These are phyloP conservation scores for Urocolius indicus DNA, from an alignment of 2,113 vertebrate species.

Conservation along the genomic window DNA sequence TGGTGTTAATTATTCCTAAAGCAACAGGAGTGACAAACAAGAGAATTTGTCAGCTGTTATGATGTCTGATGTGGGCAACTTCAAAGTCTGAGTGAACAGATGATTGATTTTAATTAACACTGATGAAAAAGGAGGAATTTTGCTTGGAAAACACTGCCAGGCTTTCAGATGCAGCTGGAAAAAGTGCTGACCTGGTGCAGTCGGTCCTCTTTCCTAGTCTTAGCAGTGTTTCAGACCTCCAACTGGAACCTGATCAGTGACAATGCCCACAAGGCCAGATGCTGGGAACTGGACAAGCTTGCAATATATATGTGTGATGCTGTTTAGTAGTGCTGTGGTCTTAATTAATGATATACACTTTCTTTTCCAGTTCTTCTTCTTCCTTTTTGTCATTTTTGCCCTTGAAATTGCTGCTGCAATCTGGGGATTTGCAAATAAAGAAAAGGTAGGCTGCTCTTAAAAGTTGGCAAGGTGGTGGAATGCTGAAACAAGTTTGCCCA, in stretches of 20 bases:
- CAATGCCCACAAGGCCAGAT: neutral
- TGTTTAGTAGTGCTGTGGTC: neutral
- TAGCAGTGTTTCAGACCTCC: neutral
- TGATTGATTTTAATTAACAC: slow-evolving; percentile 6
- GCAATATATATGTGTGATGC: fast-evolving
- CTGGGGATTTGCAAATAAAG: slow-evolving; percentile 95
- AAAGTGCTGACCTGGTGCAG: neutral
- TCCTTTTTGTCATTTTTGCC: slow-evolving; percentile 94
- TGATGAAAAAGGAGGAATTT: slow-evolving; percentile 23
- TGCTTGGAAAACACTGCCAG: neutral
- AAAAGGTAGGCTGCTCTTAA: slow-evolving; percentile 78
- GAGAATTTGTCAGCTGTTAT: neutral
- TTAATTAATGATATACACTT: neutral
- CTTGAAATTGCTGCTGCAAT: slow-evolving; percentile 93
- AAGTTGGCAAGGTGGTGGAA: neutral
- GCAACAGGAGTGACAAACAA: neutral
- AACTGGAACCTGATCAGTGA: neutral
- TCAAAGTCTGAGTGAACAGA: neutral
- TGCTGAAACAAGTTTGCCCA: neutral
- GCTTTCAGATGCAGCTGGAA: fast-evolving
- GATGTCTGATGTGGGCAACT: neutral
- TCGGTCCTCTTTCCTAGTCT: neutral
- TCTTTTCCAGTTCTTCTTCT: slow-evolving; percentile 90
- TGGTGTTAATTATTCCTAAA: neutral
- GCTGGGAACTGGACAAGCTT: neutral